Evolutionary conservation across 2,797 vertebrate species (phyloP).

Genomic region (Acanthornis magna): DNA sequence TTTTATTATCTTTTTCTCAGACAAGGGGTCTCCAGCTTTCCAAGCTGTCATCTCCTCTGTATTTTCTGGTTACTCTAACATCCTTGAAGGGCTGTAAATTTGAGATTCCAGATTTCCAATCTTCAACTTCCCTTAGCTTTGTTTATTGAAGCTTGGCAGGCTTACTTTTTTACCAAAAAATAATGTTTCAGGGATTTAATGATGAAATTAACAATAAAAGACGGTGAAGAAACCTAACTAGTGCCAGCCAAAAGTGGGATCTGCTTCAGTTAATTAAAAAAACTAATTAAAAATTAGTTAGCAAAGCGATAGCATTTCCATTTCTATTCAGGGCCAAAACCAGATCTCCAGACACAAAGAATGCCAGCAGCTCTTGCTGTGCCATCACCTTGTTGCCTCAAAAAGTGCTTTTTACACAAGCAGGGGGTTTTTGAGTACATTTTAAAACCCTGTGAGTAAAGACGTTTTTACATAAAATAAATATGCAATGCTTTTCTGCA

Average conservation of each 20-base stretch:
- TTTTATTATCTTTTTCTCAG: neutral
- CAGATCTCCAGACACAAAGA: neutral
- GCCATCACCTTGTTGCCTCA: too few relatives aligned
- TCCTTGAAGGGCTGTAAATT: neutral
- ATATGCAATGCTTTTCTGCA: neutral
- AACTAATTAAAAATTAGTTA: neutral
- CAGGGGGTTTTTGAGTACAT: neutral
- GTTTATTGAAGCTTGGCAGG: neutral
- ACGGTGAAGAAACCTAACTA: neutral
- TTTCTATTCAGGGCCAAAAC: neutral
- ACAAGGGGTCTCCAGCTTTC: neutral
- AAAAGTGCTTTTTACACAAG: neutral
- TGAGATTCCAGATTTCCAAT: neutral
- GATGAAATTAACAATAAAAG: neutral
- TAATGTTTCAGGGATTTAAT: too few relatives aligned
- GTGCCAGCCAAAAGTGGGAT: neutral
- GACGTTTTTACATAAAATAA: neutral
- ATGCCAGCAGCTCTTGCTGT: neutral
- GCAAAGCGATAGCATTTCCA: neutral
- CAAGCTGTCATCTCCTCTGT: neutral
- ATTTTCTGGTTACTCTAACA: neutral
- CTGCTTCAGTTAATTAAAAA: neutral
- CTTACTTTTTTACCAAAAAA: neutral
- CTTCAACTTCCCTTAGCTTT: neutral
- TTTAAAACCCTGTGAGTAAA: neutral